phyloP scores from a whole-genome alignment of 2,888 invertebrate genomes.

The Chymomyza fuscimana region DNA sequence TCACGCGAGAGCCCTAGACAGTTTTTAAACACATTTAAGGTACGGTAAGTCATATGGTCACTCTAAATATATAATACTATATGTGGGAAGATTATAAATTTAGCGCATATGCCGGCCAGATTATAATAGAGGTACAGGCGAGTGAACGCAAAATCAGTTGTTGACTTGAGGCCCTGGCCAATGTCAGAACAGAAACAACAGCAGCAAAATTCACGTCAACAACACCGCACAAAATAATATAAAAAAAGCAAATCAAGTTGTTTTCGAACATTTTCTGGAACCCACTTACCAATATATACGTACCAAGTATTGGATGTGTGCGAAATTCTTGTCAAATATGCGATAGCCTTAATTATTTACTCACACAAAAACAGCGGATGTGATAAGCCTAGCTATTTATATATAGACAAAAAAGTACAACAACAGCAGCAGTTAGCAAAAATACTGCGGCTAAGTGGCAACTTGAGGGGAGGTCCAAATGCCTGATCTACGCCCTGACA shows the following conservation, averaged over 20 bases:
- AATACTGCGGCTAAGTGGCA: not conserved
- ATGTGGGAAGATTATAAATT: too few species aligned
- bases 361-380: conserved; percentile 50
- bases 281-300: not conserved
- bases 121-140: not conserved
- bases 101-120: too few species aligned
- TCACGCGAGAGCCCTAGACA: not conserved
- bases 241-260: conserved; percentile 37
- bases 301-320: not conserved
- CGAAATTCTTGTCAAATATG: not conserved
- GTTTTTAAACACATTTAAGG: too few species aligned
- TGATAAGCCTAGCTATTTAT: conserved; percentile 44
- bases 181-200: conserved; percentile 24
- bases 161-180: conserved; percentile 40
- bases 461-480: not conserved
- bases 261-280: conserved; percentile 36
- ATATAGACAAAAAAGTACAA: not conserved
- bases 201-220: conserved; percentile 2
- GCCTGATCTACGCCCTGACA: not conserved
- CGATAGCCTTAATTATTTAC: conserved; percentile 56
- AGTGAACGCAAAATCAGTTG: conserved; percentile 41
- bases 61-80: not conserved
- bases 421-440: not conserved
- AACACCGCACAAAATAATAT: conserved; percentile 7
- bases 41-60: not conserved